Base-by-base conservation (phyloP, 2,888 invertebrate species). In the Atethmia centrago region DNA sequence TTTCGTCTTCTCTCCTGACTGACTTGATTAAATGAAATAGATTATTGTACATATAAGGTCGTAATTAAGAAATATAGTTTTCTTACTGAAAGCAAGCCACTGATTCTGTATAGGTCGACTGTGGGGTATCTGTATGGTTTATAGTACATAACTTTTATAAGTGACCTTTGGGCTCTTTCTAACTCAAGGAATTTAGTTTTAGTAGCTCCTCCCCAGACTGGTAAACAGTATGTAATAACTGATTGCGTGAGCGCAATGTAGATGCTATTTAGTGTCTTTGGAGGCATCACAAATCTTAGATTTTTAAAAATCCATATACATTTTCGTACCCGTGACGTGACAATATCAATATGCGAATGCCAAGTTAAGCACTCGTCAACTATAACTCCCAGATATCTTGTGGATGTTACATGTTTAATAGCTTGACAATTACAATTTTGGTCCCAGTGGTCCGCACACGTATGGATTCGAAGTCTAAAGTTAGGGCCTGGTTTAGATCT, bases 51-150 rank as follows among this genome's bases (percentile, higher is more conserved):
- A n/a, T n/a, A 5, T 63, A 47, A 14, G 28, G 31, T 21, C 31
- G 47, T 63, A 12, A 14, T 31, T 14, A 49, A 63, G 7, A 31
- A 63, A 47, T 47, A 31, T 63, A 49, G n/a, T 64, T 64, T 49
- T n/a, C 63, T 64, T 31, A 49, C 49, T n/a, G 63, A n/a, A 49
- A 64, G 63, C 36, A 64, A 49, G 31, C 47, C 47, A 63, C 31
- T 31, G n/a, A 63, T 63, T 49, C n/a, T 63, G 4, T 63, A 63
- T 31, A 49, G 49, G 31, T 31, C n/a, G 63, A 63, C 63, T 49
- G n/a, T 49, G 55, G n/a, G 25, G n/a, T n/a, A n/a, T n/a, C n/a
- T n/a, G n/a, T n/a, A n/a, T n/a, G n/a, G n/a, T n/a, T n/a, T n/a
- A n/a, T n/a, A n/a, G n/a, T n/a, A n/a, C n/a, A n/a, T n/a, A n/a